Evolutionary conservation across 2,888 invertebrate genomes (phyloP).

Genomic region (Cynaeus angustus): DNA sequence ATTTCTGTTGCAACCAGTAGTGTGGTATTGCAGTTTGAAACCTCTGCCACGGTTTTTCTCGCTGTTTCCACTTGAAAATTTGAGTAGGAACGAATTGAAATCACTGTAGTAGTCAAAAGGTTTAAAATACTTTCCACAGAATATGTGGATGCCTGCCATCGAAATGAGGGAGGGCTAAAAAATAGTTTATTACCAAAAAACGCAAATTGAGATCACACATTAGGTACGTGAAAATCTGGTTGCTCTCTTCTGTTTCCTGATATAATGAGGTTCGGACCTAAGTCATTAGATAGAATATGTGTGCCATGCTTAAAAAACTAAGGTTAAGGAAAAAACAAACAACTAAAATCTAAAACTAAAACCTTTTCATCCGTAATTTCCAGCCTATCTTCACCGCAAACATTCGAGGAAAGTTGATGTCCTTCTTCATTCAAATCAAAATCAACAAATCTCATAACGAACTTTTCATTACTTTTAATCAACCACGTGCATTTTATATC

Average conservation of each 20-base stretch:
- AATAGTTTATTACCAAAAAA: background rate
- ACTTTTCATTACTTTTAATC: constrained; percentile 56
- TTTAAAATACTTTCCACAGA: constrained; percentile 72
- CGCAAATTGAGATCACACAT: background rate
- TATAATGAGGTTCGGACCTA: constrained; percentile 69
- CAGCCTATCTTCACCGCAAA: constrained; percentile 73
- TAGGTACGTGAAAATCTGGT: constrained; percentile 43
- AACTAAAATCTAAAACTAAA: constrained; percentile 32
- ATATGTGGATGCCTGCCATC: constrained; percentile 66
- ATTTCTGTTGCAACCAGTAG: constrained; percentile 75
- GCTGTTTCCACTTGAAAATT: constrained; percentile 71
- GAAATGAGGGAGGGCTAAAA: constrained; percentile 17
- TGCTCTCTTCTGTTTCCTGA: constrained; percentile 60
- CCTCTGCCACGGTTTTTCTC: constrained; percentile 73
- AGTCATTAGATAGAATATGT: constrained; percentile 62
- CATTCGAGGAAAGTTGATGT: constrained; percentile 45
- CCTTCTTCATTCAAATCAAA: constrained; percentile 74
- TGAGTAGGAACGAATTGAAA: constrained; percentile 70
- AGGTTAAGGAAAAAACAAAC: background rate
- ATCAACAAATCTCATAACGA: constrained; percentile 75
- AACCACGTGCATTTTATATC: constrained; percentile 77
- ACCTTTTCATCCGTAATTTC: constrained; percentile 72
- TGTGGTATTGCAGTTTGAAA: constrained; percentile 78
- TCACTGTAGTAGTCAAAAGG: constrained; percentile 74
- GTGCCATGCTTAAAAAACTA: constrained; percentile 59